Evolutionary conservation across 1,140 invertebrate species (phyloP).

Genomic region (Onthophagus taurus): DNA sequence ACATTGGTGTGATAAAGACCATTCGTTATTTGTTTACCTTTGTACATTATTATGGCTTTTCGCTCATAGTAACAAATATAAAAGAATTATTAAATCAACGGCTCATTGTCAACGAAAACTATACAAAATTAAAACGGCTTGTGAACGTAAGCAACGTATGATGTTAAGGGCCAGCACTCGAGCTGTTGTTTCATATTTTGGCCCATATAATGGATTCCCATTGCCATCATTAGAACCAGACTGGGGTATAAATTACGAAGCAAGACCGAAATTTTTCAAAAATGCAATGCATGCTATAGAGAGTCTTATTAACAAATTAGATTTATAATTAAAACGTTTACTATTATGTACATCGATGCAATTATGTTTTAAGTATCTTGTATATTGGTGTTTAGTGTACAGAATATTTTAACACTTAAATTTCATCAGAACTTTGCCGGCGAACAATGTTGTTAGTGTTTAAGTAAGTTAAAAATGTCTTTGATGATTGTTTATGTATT

Average conservation of each 20-base stretch:
- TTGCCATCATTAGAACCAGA: slow-evolving; percentile 25
- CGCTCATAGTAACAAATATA: slow-evolving; percentile 30
- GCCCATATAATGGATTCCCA: slow-evolving; percentile 13
- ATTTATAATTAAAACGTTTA: too few relatives aligned
- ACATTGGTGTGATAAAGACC: slow-evolving; percentile 54
- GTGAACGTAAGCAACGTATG: slow-evolving; percentile 30
- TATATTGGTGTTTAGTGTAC: too few relatives aligned
- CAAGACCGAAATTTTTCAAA: slow-evolving; percentile 26
- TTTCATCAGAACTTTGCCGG: too few relatives aligned
- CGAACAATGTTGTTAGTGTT: too few relatives aligned
- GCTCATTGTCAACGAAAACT: slow-evolving; percentile 26
- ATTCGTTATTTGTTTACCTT: slow-evolving; percentile 47
- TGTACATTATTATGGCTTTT: slow-evolving; percentile 56
- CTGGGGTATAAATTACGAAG: slow-evolving; percentile 30
- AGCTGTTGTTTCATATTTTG: slow-evolving; percentile 21
- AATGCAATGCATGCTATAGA: slow-evolving; percentile 30
- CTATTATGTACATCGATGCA: too few relatives aligned
- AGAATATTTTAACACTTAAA: too few relatives aligned
- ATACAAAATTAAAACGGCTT: slow-evolving; percentile 22
- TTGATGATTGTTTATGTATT: too few relatives aligned
- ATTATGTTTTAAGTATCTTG: too few relatives aligned
- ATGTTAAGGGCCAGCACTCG: slow-evolving; percentile 16
- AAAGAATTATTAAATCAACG: slow-evolving; percentile 19
- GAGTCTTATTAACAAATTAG: too few relatives aligned
- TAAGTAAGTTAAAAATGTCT: too few relatives aligned